Evolutionary conservation across 2,797 vertebrate genomes (phyloP).

Genomic region (Hippocampus kuda): DNA sequence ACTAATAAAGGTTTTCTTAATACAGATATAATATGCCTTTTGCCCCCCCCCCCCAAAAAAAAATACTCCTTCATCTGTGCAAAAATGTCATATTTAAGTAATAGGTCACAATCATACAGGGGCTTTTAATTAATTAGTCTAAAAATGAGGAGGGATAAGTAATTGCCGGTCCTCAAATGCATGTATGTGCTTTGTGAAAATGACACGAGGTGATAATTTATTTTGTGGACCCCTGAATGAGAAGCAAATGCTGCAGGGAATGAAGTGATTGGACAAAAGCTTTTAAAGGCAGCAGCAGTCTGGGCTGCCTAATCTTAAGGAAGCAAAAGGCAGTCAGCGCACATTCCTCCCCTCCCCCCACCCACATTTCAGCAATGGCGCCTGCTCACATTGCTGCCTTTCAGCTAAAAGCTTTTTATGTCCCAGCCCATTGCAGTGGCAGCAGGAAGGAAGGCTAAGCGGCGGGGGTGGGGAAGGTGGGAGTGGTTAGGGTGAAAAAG

Average conservation of each 20-base stretch:
- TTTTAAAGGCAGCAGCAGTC: conserved; percentile 68
- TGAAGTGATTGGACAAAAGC: conserved; percentile 55
- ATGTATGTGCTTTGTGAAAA: background rate
- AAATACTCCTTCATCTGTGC: background rate
- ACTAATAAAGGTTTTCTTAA: no score
- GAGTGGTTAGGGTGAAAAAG: conserved; percentile 50
- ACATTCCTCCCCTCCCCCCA: conserved; percentile 22
- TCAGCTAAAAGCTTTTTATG: conserved; percentile 99
- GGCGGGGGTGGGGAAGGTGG: conserved; percentile 33
- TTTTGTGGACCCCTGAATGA: background rate
- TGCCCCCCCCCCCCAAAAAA: no score
- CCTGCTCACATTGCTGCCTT: conserved; percentile 81
- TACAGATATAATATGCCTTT: background rate
- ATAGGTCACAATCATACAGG: background rate
- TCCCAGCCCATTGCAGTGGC: conserved; percentile 59
- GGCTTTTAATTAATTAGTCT: background rate
- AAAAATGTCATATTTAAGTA: background rate
- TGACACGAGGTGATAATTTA: background rate
- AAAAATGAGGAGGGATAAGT: background rate
- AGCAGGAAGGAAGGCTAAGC: conserved; percentile 34
- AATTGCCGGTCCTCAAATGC: background rate
- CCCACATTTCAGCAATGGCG: conserved; percentile 84
- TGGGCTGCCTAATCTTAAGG: conserved; percentile 62
- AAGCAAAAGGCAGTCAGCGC: conserved; percentile 52
- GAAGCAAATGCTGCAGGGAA: background rate